Evolutionary conservation across 2,888 invertebrate species (phyloP).

Genomic region (Augochlorella aurata): DNA sequence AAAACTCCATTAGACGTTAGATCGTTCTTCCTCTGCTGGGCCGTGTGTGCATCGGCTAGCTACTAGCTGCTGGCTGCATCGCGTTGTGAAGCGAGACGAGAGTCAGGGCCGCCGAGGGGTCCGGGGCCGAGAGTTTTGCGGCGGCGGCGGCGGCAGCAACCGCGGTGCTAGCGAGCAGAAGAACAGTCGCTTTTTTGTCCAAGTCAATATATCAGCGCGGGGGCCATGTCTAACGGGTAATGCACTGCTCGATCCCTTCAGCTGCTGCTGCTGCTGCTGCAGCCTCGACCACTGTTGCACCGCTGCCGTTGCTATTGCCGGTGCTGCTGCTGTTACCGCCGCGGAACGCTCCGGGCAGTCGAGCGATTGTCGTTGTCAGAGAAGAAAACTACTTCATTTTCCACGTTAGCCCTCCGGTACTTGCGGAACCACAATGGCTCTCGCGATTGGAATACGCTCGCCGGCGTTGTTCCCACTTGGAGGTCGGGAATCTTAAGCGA

Average conservation of each 20-base stretch:
- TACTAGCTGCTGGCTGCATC: constrained; percentile 22
- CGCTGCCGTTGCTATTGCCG: constrained; percentile 36
- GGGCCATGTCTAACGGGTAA: constrained; percentile 81
- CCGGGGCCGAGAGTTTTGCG: constrained; percentile 42
- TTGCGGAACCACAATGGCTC: constrained; percentile 34
- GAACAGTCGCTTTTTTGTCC: constrained; percentile 78
- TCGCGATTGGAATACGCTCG: constrained; percentile 26
- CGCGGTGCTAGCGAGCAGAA: constrained; percentile 71
- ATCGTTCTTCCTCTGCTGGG: constrained; percentile 44
- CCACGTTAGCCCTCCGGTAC: constrained; percentile 51
- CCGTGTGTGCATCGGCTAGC: constrained; percentile 28
- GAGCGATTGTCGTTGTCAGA: constrained; percentile 65
- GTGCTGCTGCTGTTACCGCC: constrained; percentile 31
- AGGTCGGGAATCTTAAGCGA: not conserved
- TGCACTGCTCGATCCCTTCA: constrained; percentile 75
- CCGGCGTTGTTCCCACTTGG: not conserved
- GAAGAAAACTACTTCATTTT: constrained; percentile 71
- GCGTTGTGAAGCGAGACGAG: constrained; percentile 55
- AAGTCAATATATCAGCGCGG: constrained; percentile 80
- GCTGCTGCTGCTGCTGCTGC: constrained; percentile 49
- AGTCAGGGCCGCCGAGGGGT: constrained; percentile 25
- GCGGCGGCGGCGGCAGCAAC: constrained; percentile 53
- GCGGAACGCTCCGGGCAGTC: constrained; percentile 62
- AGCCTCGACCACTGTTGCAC: not conserved
- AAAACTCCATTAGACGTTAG: constrained; percentile 65